Conservation (phyloP, 2,113 vertebrate genomes). For the Chlorodrepanis virens region DNA sequence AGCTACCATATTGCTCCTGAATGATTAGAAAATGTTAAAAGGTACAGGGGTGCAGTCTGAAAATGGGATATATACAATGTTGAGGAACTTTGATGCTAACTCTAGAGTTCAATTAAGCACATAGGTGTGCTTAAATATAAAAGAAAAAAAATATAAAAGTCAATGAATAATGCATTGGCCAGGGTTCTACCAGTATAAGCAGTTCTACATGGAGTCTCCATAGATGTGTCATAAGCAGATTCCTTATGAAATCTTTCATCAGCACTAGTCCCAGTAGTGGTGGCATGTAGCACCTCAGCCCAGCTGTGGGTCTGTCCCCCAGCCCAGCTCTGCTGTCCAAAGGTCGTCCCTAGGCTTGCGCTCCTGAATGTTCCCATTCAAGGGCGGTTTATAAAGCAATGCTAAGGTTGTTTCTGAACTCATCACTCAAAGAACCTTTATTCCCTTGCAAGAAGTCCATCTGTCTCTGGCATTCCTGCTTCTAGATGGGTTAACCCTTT, state of each 20-base stretch:
- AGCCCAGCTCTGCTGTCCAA: neutral
- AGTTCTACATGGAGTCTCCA: neutral
- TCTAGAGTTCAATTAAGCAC: neutral
- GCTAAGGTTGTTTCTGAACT: neutral
- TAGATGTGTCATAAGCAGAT: neutral
- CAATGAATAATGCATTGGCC: neutral
- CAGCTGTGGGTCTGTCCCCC: rapidly evolving
- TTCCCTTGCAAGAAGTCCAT: neutral
- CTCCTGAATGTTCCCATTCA: neutral
- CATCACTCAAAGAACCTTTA: neutral
- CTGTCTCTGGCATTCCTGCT: neutral
- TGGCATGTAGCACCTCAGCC: neutral
- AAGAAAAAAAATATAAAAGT: too few species aligned
- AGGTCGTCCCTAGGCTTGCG: rapidly evolving
- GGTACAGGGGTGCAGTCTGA: neutral
- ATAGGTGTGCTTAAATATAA: neutral
- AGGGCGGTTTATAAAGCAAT: neutral
- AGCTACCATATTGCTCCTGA: neutral
- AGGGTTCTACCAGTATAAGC: neutral
- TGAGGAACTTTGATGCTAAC: neutral
- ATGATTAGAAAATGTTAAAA: neutral
- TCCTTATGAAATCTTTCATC: neutral
- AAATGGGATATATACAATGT: neutral
- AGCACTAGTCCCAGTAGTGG: neutral
- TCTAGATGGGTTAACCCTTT: neutral